Base-by-base conservation (phyloP, 2,797 vertebrate genomes). In the Enteromius anoplus region DNA sequence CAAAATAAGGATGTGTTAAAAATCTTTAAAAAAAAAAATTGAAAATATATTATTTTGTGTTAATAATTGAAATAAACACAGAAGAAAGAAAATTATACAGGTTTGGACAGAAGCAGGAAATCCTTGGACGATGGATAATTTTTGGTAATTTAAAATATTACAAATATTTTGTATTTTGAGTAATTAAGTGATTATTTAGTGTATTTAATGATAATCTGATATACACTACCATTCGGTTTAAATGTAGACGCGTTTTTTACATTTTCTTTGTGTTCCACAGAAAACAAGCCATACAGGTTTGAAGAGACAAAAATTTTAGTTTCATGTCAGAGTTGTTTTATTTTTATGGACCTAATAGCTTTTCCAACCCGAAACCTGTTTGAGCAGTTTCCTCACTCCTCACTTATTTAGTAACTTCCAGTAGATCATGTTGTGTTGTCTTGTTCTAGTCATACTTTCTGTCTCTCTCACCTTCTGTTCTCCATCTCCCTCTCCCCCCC, bases 341-440 rank as follows among this genome's bases (percentile, higher is more conserved):
- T 42, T 21, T 21, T 23, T 17, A 29, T 26, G n/a, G n/a, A 34
- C 14, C 60, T 34, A 34, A 2, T n/a, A 37, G 21, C 19, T 37
- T 73, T 62, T 29, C 21, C 40, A 81, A 12, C 21, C 19, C 42
- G 19, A 34, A 58, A 64, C 55, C 53, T 65, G 37, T 72, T 72
- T 55, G 40, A 53, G n/a, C 42, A 7, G 66, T 70, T 77, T 70
- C 65, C 75, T 64, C 53, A 73, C 71, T 75, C n/a, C 3, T 64
- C 62, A 64, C 6, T 64, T 17, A 9, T 45, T 78, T 49, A 58
- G 29, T 70, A 45, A 64, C 86, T 86, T 73, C 75, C 72, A 23
- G 47, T 66, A 14, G 45, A 60, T 77, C 58, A 51, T 58, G 29
- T 76, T 87, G 65, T 29, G 72, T 21, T 45, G 26, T 79, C n/a